These are phyloP conservation scores for Ectropis grisescens DNA, from an alignment of 1,140 invertebrate species.

Conservation along the genomic window DNA sequence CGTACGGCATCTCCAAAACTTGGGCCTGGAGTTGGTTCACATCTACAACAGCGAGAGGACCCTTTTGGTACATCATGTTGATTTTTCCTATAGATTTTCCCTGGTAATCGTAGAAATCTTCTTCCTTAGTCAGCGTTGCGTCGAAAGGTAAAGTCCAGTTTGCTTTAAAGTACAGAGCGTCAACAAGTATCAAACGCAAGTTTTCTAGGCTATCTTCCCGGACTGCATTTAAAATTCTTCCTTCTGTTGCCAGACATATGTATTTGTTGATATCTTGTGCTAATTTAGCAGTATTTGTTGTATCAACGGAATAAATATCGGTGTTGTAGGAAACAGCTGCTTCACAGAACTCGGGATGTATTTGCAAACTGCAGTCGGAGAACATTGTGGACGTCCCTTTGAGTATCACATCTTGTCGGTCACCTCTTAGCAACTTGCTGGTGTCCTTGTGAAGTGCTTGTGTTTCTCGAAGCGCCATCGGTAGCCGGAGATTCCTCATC, in stretches of 20 bases:
- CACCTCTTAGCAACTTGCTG: conserved; percentile 23
- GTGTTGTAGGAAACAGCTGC: conserved; percentile 38
- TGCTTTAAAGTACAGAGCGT: conserved; percentile 84
- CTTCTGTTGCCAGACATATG: conserved; percentile 48
- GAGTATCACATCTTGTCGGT: conserved; percentile 29
- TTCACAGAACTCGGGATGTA: conserved; percentile 51
- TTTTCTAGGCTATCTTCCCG: conserved; percentile 50
- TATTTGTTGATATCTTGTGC: conserved; percentile 52
- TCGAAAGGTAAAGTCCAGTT: conserved; percentile 79
- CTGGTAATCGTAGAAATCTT: conserved; percentile 63
- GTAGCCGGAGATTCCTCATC: conserved; percentile 49
- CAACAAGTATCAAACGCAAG: conserved; percentile 76
- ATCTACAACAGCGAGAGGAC: conserved; percentile 45
- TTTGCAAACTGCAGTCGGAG: conserved; percentile 27
- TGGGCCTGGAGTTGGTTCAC: conserved; percentile 68
- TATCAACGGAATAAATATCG: conserved; percentile 40
- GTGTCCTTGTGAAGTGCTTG: conserved; percentile 37
- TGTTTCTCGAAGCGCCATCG: conserved; percentile 39
- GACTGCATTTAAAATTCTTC: conserved; percentile 38
- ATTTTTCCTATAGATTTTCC: conserved; percentile 61
- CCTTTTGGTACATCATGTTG: conserved; percentile 70
- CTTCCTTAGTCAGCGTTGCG: conserved; percentile 64
- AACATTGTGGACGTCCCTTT: conserved; percentile 43
- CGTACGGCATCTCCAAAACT: conserved; percentile 77
- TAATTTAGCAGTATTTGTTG: conserved; percentile 38